Percentiles rank a stretch among this genome's conserved stretches.
Conservation (phyloP, 2,888 invertebrate genomes). For the Chrysopilus asiliformis region DNA sequence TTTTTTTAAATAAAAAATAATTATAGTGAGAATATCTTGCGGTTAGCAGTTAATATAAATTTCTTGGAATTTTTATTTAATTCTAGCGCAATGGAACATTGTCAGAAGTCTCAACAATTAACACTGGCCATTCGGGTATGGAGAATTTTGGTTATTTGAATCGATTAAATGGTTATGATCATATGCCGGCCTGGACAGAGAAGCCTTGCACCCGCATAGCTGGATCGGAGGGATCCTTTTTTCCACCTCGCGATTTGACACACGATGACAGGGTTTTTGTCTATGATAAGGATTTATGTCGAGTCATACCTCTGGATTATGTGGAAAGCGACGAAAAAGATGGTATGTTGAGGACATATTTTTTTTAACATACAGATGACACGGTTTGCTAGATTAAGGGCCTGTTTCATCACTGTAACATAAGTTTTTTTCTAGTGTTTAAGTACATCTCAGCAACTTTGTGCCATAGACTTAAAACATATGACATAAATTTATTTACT, state of each 20-base stretch:
- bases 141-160: constrained; percentile 66
- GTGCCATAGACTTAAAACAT: no score
- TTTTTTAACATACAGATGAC: no score
- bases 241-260: constrained; percentile 62
- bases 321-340: constrained; percentile 54
- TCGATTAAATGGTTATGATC: constrained; percentile 60
- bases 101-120: constrained; percentile 66
- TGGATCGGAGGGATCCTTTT: constrained; percentile 71
- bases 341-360: constrained; percentile 44
- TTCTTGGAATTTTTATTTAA: constrained; percentile 19
- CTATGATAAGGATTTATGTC: constrained; percentile 78
- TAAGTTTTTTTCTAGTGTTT: no score
- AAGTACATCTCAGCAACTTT: no score
- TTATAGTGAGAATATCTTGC: no score
- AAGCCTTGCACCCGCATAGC: constrained; percentile 58
- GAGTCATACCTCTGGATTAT: constrained; percentile 63
- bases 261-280: constrained; percentile 56
- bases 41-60: no score
- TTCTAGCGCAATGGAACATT: constrained; percentile 64
- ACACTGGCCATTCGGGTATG: constrained; percentile 60
- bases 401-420: no score
- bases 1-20: no score
- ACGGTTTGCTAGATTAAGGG: no score
- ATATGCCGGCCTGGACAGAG: constrained; percentile 61
- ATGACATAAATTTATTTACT: no score